Conservation (phyloP, 2,113 vertebrate genomes). For the Stigmatopora argus region DNA sequence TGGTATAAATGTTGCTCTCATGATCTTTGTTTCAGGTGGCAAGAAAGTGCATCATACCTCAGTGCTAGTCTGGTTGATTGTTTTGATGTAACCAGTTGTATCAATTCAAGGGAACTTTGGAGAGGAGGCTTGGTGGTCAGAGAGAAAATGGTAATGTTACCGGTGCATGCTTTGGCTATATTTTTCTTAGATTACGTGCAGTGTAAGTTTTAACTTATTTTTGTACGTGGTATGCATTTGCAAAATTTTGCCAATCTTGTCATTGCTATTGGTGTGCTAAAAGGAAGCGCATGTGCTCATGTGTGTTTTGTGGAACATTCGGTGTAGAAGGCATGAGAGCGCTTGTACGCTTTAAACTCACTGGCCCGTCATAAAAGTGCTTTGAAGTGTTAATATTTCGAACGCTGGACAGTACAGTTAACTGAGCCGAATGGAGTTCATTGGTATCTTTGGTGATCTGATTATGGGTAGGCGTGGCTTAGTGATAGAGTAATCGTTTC, state of each 20-base stretch:
- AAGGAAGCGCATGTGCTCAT: background rate
- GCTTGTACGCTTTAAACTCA: slow-evolving; percentile 9
- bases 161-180: background rate
- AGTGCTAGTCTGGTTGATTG: slow-evolving; percentile 35
- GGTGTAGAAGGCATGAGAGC: slow-evolving; percentile 14
- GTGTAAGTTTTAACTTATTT: background rate
- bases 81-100: slow-evolving; percentile 25
- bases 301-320: slow-evolving; percentile 1
- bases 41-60: slow-evolving; percentile 48
- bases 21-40: slow-evolving; percentile 47
- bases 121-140: slow-evolving; percentile 56
- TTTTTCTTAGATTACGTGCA: background rate
- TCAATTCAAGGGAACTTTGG: slow-evolving; percentile 50
- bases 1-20: background rate
- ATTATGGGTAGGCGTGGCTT: background rate
- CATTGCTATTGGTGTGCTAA: background rate
- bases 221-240: background rate
- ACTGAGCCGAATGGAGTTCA: background rate
- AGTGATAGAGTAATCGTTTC: too few species aligned
- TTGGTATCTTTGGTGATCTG: background rate
- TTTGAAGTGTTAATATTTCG: slow-evolving; percentile 14
- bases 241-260: background rate
- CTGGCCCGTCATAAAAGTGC: background rate
- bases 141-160: slow-evolving; percentile 57
- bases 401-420: background rate